Conservation (phyloP, 1,140 invertebrate species). For the Hylaeus volcanicus region DNA sequence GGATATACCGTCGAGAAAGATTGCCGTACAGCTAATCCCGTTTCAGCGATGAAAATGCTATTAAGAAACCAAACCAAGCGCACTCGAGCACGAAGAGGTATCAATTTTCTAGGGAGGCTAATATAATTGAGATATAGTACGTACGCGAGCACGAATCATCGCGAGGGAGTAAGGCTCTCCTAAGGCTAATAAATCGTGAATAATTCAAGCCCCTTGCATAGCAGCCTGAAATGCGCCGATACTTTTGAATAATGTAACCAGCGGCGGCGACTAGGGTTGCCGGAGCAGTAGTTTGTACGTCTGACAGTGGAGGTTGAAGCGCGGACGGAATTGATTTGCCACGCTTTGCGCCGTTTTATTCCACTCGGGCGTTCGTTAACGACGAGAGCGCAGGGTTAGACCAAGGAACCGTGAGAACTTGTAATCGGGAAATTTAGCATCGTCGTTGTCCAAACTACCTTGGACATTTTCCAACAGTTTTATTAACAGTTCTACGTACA, state of each 20-base stretch:
- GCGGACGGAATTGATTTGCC: conserved; percentile 47
- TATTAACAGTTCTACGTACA: no score
- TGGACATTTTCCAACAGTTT: no score
- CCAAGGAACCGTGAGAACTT: conserved; percentile 24
- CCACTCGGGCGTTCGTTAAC: conserved; percentile 16
- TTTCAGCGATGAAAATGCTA: background rate
- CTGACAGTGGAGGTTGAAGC: conserved; percentile 14
- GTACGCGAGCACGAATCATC: conserved; percentile 43
- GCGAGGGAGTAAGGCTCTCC: conserved; percentile 11
- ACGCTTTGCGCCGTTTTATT: conserved; percentile 46
- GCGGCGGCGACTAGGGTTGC: conserved; percentile 16
- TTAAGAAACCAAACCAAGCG: conserved; percentile 8
- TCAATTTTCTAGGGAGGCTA: conserved; percentile 32
- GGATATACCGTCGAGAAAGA: background rate
- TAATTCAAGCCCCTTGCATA: conserved; percentile 47
- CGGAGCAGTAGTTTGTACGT: conserved; percentile 17
- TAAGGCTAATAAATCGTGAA: conserved; percentile 50
- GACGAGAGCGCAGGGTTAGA: background rate
- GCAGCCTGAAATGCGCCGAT: conserved; percentile 46
- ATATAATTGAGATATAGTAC: conserved; percentile 44
- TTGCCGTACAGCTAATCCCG: background rate
- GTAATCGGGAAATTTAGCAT: no score
- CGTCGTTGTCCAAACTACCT: background rate
- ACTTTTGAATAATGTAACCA: conserved; percentile 59
- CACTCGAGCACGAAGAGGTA: background rate